Base-by-base conservation (phyloP, 1,140 invertebrate species). In the Tenebrio molitor region DNA sequence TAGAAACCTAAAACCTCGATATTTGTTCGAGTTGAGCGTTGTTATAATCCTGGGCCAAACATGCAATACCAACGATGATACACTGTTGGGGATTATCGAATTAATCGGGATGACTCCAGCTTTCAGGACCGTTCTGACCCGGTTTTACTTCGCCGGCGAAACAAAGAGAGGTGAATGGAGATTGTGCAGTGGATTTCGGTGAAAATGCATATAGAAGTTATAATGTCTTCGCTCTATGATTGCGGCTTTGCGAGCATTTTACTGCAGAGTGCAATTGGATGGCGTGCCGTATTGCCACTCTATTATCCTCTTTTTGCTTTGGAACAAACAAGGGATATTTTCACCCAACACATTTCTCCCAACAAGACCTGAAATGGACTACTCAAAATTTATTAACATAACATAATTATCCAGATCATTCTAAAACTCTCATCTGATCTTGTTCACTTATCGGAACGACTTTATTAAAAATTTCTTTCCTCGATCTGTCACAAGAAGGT, bases 41-140 rank as follows among this genome's bases (percentile, higher is more conserved):
- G 50, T 58, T 58, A 58, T 58, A 58, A 58, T 58, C 50, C 23
- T 29, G 50, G 50, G 15, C 50, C 25, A 58, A 58, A 58, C 50
- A 53, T 17, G 19, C 50, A 58, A 58, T 29, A 42, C 36, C 64
- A 44, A 44, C 19, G 23, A 41, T 66, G 36, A 41, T 29, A 66
- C 36, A 66, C n/a, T 66, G 42, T 23, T 29, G 64, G 12, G 64
- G 64, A 66, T 66, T 66, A 66, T 66, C 64, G 64, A 42, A 66
- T 66, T 66, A 66, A 58, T 58, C 50, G 50, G 15, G 50, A 29
- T 58, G 50, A 29, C 25, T 3, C 10, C 50, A 14, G 21, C 6
- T 10, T 58, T 58, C 46, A 53, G 46, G 46, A 53, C 19, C 46
- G 46, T 23, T 53, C 15, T 58, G 50, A 58, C 50, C 50, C 50